Percentiles rank a stretch among this genome's conserved stretches.
Evolutionary conservation across 37 sponge, comb jelly and placozoan species (phyloP).

Genomic region (Axinella damicornis): DNA sequence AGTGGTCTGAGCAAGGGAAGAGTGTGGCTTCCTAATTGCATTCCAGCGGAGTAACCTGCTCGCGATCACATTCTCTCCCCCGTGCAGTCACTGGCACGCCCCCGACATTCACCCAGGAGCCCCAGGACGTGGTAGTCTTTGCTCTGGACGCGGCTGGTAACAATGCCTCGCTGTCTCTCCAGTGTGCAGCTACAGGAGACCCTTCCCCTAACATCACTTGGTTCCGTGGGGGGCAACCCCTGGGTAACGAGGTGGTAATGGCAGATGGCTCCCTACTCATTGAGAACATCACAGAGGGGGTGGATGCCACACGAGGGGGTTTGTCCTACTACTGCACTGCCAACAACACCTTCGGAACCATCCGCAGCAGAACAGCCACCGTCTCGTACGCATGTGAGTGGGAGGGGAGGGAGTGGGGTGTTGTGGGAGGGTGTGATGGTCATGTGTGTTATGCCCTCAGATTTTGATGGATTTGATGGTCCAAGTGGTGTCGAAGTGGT

Average conservation of each 20-base stretch:
- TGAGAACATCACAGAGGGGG: constrained; percentile 23
- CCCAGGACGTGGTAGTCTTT: constrained; percentile 27
- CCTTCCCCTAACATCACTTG: constrained; percentile 54
- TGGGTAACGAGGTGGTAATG: background rate
- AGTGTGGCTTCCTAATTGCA: background rate
- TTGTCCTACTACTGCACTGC: constrained; percentile 60
- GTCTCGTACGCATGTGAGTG: constrained; percentile 51
- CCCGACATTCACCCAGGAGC: background rate
- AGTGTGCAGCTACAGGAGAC: constrained; percentile 48
- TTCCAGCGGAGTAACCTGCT: background rate
- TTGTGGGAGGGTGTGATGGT: background rate
- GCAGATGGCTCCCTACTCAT: background rate
- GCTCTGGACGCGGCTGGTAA: background rate
- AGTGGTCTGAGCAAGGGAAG: too few relatives aligned
- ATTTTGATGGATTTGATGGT: constrained; percentile 33
- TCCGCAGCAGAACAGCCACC: constrained; percentile 50
- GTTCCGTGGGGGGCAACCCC: constrained; percentile 6
- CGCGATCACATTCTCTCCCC: background rate
- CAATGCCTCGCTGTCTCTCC: constrained; percentile 2
- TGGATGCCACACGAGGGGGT: constrained; percentile 34
- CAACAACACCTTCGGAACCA: constrained; percentile 48
- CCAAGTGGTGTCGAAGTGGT: background rate
- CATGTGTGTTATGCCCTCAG: constrained; percentile 12
- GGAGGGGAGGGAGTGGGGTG: background rate
- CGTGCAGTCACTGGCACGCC: constrained; percentile 6